Conservation (phyloP, 2,797 vertebrate species). For the Podarcis lilfordi region DNA sequence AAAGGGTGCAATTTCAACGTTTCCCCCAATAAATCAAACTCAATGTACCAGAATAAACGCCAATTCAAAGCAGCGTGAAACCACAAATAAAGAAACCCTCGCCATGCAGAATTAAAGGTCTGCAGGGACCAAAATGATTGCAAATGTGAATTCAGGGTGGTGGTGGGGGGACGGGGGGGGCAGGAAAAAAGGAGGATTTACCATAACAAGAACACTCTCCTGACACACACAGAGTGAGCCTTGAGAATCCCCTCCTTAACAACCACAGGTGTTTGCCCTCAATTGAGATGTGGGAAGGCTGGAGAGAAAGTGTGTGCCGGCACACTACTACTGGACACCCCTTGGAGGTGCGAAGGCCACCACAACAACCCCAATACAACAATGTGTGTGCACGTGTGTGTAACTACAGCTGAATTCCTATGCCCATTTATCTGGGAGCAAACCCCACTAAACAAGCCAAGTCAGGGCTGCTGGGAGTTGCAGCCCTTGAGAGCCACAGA, state of each 20-base stretch:
- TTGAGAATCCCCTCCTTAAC: too few relatives aligned
- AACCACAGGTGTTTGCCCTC: too few relatives aligned
- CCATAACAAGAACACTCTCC: background rate
- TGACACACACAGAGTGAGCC: too few relatives aligned
- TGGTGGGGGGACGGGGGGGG: background rate
- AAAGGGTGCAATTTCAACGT: conserved; percentile 20
- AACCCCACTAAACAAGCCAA: background rate
- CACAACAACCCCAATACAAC: too few relatives aligned
- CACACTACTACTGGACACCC: too few relatives aligned
- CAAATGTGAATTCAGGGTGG: conserved; percentile 28
- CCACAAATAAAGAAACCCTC: conserved; percentile 54
- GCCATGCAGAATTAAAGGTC: conserved; percentile 52
- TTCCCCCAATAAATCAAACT: conserved; percentile 14
- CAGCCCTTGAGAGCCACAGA: too few relatives aligned
- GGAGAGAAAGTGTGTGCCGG: too few relatives aligned
- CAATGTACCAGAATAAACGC: conserved; percentile 48
- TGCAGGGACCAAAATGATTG: conserved; percentile 41
- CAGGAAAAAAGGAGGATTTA: background rate
- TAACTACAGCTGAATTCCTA: background rate
- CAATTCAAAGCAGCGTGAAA: conserved; percentile 64
- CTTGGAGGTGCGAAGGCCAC: too few relatives aligned
- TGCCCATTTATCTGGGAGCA: background rate
- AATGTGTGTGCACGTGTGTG: too few relatives aligned
- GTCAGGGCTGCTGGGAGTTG: too few relatives aligned
- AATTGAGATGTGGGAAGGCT: too few relatives aligned